phyloP scores from a whole-genome alignment of 2,797 vertebrate genomes.

The Dicrostonyx torquatus region DNA sequence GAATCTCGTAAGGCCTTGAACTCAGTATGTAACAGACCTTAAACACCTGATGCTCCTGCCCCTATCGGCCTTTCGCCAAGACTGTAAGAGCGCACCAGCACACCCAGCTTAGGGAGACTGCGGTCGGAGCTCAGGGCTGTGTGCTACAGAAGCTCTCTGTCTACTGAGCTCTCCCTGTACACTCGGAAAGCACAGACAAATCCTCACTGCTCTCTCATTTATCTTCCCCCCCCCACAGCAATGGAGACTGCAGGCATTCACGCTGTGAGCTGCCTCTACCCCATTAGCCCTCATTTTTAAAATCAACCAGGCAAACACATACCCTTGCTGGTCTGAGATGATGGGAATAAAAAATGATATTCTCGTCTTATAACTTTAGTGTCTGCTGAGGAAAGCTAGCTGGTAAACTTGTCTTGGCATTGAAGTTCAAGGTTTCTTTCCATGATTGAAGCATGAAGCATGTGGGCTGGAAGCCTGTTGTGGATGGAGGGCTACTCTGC shows the following conservation, averaged over 20 bases:
- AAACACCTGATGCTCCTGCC: background rate
- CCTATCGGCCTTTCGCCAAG: background rate
- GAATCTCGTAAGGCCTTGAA: background rate
- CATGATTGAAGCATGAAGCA: background rate
- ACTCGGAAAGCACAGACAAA: background rate
- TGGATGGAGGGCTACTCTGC: background rate
- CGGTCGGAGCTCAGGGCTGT: background rate
- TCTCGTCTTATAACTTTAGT: slow-evolving; percentile 34
- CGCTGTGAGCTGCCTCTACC: background rate
- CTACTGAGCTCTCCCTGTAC: too few relatives aligned
- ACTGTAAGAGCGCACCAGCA: background rate
- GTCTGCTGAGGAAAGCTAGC: background rate
- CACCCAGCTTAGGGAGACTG: background rate
- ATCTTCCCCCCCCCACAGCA: background rate
- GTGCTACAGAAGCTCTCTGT: background rate
- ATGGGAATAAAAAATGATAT: slow-evolving; percentile 19
- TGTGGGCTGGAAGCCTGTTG: background rate
- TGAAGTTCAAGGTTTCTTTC: slow-evolving; percentile 9
- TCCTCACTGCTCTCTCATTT: slow-evolving; percentile 20
- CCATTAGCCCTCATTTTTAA: slow-evolving; percentile 48
- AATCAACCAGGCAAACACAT: slow-evolving; percentile 32
- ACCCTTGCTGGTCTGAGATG: background rate
- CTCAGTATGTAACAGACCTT: background rate
- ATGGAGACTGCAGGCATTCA: background rate
- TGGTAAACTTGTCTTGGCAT: slow-evolving; percentile 21